These are phyloP conservation scores for Malacosoma neustria DNA, from an alignment of 2,888 invertebrate species.

Conservation along the genomic window DNA sequence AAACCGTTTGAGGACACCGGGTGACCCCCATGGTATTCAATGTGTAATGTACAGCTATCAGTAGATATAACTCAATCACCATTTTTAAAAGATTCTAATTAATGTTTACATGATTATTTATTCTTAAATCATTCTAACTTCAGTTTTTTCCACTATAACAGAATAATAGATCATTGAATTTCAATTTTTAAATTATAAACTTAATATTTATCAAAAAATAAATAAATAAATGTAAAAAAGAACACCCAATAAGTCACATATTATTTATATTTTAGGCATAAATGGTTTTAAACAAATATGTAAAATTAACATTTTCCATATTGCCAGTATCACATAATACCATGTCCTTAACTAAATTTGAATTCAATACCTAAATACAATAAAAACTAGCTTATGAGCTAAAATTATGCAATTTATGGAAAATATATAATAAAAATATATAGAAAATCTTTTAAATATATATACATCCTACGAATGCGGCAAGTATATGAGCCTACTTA, in stretches of 20 bases:
- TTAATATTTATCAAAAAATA: too few relatives aligned
- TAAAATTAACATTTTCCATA: conserved; percentile 28
- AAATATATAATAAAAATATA: conserved; percentile 54
- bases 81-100: too few relatives aligned
- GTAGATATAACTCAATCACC: too few relatives aligned
- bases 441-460: conserved; percentile 27
- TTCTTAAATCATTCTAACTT: too few relatives aligned
- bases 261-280: conserved; percentile 19
- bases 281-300: conserved; percentile 47
- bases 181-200: too few relatives aligned
- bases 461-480: conserved; percentile 37
- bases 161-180: too few relatives aligned
- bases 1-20: too few relatives aligned
- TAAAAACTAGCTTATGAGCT: conserved; percentile 44
- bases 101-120: too few relatives aligned
- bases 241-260: conserved; percentile 10
- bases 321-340: conserved; percentile 51
- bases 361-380: conserved; percentile 28
- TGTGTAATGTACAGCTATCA: too few relatives aligned
- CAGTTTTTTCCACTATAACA: too few relatives aligned
- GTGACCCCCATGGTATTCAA: too few relatives aligned
- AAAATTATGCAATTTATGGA: conserved; percentile 65
- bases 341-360: conserved; percentile 32
- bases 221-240: not conserved
- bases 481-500: conserved; percentile 45